phyloP scores from a whole-genome alignment of 2,797 vertebrate genomes.

The Melanotaenia trifasciata region DNA sequence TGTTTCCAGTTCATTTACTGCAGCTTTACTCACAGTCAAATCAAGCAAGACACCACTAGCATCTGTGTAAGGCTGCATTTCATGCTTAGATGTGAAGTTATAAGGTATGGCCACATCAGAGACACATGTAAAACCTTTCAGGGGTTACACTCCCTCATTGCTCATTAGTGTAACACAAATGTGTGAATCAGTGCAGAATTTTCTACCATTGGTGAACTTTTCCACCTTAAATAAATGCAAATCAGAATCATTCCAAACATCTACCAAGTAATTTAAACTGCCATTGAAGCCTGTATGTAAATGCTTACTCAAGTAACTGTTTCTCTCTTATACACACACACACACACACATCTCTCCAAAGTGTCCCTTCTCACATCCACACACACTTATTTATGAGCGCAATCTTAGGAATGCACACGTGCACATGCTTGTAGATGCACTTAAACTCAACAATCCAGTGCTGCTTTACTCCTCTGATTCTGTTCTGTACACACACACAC shows the following conservation, averaged over 20 bases:
- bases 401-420: conserved; percentile 7
- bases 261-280: conserved; percentile 12
- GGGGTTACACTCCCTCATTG: conserved; percentile 1
- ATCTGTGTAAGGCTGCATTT: conserved; percentile 19
- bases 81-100: conserved; percentile 9
- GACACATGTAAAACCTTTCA: background rate
- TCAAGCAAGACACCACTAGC: conserved; percentile 16
- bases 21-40: conserved; percentile 8
- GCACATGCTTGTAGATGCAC: conserved; percentile 13
- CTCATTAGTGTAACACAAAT: conserved; percentile 31
- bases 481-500: conserved; percentile 28
- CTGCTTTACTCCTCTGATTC: conserved; percentile 58
- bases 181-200: conserved; percentile 23
- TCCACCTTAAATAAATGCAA: conserved; percentile 13
- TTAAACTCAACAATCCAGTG: conserved; percentile 60
- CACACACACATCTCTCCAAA: conserved; percentile 13
- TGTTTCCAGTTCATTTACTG: conserved; percentile 4
- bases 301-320: conserved; percentile 35
- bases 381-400: conserved; percentile 19
- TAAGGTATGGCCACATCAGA: conserved; percentile 7
- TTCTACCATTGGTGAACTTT: conserved; percentile 29
- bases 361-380: conserved; percentile 56
- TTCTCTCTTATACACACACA: conserved; percentile 26
- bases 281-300: conserved; percentile 21
- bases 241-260: conserved; percentile 31